A percentile compares a stretch with the other conserved stretches of the same genome.
Conservation (phyloP, 2,797 vertebrate species). For the Varecia variegata region DNA sequence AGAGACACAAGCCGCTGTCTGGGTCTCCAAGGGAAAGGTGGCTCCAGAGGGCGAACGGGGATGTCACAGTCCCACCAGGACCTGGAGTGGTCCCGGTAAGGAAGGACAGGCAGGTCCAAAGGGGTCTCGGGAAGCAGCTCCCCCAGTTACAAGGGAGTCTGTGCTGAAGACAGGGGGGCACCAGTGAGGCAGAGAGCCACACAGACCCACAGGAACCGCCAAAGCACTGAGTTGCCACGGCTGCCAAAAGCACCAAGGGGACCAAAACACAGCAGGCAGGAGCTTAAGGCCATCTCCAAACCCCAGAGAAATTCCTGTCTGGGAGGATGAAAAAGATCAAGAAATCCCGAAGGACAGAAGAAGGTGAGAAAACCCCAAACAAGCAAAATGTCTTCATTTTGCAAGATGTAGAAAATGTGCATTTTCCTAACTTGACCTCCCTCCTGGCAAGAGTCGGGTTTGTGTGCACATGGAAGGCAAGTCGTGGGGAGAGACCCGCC, state of each 20-base stretch:
- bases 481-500: fast-evolving
- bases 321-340: background rate
- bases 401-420: background rate
- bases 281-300: background rate
- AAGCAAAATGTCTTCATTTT: background rate
- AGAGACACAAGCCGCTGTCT: background rate
- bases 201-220: background rate
- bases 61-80: background rate
- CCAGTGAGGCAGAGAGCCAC: background rate
- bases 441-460: background rate
- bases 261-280: background rate
- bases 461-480: background rate
- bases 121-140: background rate
- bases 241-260: background rate
- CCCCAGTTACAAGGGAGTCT: background rate
- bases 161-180: background rate
- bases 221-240: background rate
- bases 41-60: background rate
- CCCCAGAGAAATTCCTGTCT: background rate
- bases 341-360: background rate
- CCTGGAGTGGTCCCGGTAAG: background rate
- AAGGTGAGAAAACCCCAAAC: background rate
- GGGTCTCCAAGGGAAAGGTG: background rate
- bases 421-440: background rate
- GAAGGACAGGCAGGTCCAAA: background rate